Conservation (phyloP, 2,113 vertebrate species). For the Xiphorhynchus elegans region DNA sequence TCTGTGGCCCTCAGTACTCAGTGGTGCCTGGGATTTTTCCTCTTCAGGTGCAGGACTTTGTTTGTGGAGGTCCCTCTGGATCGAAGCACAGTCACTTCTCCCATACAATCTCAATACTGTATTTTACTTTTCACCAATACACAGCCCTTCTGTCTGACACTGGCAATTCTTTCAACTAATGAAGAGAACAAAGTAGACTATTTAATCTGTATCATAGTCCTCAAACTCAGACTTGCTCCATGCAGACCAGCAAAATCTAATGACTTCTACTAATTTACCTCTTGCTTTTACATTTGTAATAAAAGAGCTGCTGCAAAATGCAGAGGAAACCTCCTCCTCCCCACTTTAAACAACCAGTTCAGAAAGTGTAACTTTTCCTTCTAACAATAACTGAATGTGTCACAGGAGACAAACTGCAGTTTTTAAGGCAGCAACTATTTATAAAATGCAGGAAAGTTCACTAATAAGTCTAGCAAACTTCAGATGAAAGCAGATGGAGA, state of each 20-base stretch:
- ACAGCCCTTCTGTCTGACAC: neutral
- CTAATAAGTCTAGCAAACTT: slow-evolving; percentile 10
- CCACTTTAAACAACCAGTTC: neutral
- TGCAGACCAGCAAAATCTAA: neutral
- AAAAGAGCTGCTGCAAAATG: neutral
- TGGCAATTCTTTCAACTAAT: neutral
- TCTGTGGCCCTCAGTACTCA: accelerated
- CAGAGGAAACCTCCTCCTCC: neutral
- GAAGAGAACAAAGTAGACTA: neutral
- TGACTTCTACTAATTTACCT: neutral
- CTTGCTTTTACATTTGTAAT: neutral
- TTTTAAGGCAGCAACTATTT: neutral
- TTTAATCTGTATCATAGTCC: neutral
- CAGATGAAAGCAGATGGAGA: slow-evolving; percentile 19
- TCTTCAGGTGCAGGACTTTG: neutral
- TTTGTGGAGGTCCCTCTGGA: neutral
- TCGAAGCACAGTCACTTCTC: neutral
- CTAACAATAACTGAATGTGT: neutral
- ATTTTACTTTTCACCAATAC: neutral
- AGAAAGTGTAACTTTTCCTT: neutral
- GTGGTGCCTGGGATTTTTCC: neutral
- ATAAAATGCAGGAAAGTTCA: slow-evolving; percentile 17
- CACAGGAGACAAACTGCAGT: neutral
- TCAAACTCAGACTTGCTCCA: neutral
- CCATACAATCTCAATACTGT: neutral